Evolutionary conservation across 2,797 vertebrate species (phyloP), one percentile per base, ranked within the genome.

Genomic region (Tauraco hartlaubi): DNA sequence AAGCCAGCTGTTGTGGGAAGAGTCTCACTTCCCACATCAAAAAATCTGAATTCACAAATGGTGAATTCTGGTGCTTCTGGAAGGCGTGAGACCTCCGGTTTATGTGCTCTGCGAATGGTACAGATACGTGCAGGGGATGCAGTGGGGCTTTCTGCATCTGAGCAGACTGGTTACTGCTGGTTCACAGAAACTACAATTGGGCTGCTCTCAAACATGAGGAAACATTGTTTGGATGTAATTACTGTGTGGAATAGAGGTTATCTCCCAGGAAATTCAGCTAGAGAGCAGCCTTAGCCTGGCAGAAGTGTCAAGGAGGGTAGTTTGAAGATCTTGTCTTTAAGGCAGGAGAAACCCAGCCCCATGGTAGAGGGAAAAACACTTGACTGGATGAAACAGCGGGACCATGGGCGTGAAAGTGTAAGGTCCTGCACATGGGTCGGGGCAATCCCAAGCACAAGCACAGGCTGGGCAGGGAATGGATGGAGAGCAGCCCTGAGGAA

Each of bases 91-190:
- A 46, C 59, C 29, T 46, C 41, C 5, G 13, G n/a, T 18, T 44
- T 31, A 2, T 1, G 15, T 29, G 59, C n/a, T 62, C 59, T 56
- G 43, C 13, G 29, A 0, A 10, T 15, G 49, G 9, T 28, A 1
- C 4, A 14, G n/a, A 7, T 18, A 15, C 48, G 29, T 5, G 8
- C 3, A 5, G 58, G 11, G 51, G 41, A 5, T 48, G 69, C 28
- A 49, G 52, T 15, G 51, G 71, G 59, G 13, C 48, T 56, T 62
- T 77, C 28, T 73, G 59, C 16, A 12, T 46, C 37, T 44, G 10
- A 46, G 18, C 16, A 35, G 43, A 41, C 49, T 37, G 16, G 21
- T 44, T 67, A 41, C 28, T 33, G 25, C n/a, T 28, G 4, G 31
- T 58, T 35, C 62, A 59, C 16, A 48, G 68, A 37, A 75, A 59